These are phyloP conservation scores for Eulemur mongoz DNA, from an alignment of 2,797 vertebrate species.

Conservation along the genomic window DNA sequence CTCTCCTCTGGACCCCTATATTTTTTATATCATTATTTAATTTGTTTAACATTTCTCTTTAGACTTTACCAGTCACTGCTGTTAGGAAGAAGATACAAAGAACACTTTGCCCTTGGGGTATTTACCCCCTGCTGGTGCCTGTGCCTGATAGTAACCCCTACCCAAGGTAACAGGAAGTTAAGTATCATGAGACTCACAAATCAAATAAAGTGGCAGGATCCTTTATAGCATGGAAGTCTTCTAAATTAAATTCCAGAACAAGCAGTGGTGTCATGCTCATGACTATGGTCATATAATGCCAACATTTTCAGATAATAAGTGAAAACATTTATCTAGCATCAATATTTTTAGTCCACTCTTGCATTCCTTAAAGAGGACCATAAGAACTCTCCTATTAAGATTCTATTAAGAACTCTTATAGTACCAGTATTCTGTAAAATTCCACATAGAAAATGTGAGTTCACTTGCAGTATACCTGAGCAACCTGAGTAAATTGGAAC, in stretches of 20 bases:
- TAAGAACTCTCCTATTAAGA: too few species aligned
- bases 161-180: background rate
- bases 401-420: background rate
- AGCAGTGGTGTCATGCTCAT: background rate
- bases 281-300: background rate
- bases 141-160: background rate
- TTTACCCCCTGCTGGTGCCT: background rate
- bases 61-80: background rate
- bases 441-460: background rate
- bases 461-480: background rate
- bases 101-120: background rate
- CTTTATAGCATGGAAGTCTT: background rate
- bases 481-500: background rate
- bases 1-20: background rate
- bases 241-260: background rate
- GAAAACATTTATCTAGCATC: background rate
- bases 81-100: background rate
- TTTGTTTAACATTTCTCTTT: background rate
- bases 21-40: background rate
- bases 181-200: background rate
- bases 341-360: background rate
- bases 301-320: background rate
- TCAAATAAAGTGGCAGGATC: background rate
- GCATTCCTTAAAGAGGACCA: background rate
- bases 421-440: background rate